Evolutionary conservation across 2,797 vertebrate species (phyloP), one percentile per base, ranked within the genome.

Genomic region (Hippocampus kuda): DNA sequence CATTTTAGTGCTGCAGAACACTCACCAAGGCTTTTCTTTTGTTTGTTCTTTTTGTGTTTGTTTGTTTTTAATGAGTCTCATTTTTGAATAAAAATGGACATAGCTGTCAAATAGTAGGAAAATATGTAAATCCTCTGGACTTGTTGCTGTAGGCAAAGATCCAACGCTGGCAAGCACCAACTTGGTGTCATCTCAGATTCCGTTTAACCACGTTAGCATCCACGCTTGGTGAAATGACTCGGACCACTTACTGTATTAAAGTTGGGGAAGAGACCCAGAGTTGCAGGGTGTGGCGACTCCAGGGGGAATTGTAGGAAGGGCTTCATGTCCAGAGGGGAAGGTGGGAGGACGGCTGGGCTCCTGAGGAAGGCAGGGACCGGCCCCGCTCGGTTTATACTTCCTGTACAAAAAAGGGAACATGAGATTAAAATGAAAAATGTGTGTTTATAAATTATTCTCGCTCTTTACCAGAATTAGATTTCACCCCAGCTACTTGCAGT

Each of bases 351-450:
- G n/a, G 91, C 81, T 42, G 93, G 93, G 79, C 90, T 93, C 76
- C 94, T 90, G 88, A 95, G 89, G 89, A 94, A 92, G 76, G 92
- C 89, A 76, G 94, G 93, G 85, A 95, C 87, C 71, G 90, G 90
- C 85, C 92, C 92, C n/a, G 90, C 87, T 84, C 94, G 90, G 90
- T 92, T 94, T 88, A 95, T 89, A 84, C 93, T 93, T 89, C 94
- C 94, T 95, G 88, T 64, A 66, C 27, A 73, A 13, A 72, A 64
- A 69, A 66, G 24, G 27, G 18, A 26, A 46, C 26, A 10, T 20
- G 27, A 61, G 59, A 61, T 34, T 18, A 20, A 38, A 38, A 61
- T 38, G 38, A 61, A 8, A 34, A 9, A 38, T 0, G 59, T 38
- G 59, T 30, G 8, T 16, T 9, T 18, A 30, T 59, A 16, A 16